A percentile compares a stretch with the other conserved stretches of the same genome.
These are phyloP conservation scores for Delia radicum DNA, from an alignment of 1,140 invertebrate species.

Conservation along the genomic window DNA sequence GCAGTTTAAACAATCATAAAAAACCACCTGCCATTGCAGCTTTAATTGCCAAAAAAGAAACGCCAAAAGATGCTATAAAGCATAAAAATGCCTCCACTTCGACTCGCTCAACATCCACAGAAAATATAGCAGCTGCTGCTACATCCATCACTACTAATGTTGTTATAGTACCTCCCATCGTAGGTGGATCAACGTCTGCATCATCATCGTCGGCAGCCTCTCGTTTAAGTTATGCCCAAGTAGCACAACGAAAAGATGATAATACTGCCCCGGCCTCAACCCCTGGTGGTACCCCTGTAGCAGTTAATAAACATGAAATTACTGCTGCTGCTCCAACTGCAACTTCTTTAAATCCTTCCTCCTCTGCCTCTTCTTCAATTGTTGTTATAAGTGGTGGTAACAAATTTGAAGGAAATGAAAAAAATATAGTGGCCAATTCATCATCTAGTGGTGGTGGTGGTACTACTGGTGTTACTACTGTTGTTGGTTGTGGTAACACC, in stretches of 20 bases:
- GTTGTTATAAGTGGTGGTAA: no score
- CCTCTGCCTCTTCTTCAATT: background rate
- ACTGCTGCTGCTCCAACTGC: background rate
- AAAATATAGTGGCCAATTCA: slow-evolving; percentile 6
- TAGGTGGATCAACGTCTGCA: no score
- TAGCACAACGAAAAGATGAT: slow-evolving; percentile 63
- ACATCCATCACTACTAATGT: background rate
- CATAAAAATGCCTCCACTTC: slow-evolving; percentile 51
- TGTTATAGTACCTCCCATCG: background rate
- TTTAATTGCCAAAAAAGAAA: slow-evolving; percentile 48
- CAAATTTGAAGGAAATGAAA: background rate
- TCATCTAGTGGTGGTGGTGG: background rate
- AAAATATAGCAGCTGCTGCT: slow-evolving; percentile 37
- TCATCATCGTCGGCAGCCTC: slow-evolving; percentile 59
- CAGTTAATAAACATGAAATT: slow-evolving; percentile 27
- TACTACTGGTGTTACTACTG: background rate
- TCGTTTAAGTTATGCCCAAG: slow-evolving; percentile 80
- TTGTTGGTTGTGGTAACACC: background rate
- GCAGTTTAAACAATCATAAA: slow-evolving; percentile 45
- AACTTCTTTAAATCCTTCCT: background rate
- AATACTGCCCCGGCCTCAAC: background rate
- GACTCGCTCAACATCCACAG: slow-evolving; percentile 51
- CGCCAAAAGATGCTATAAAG: slow-evolving; percentile 41
- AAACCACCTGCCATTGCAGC: slow-evolving; percentile 42
- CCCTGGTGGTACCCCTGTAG: slow-evolving; percentile 17